These are phyloP conservation scores for Coranthus polyacanthus DNA, from an alignment of 2,797 vertebrate genomes.

Conservation along the genomic window DNA sequence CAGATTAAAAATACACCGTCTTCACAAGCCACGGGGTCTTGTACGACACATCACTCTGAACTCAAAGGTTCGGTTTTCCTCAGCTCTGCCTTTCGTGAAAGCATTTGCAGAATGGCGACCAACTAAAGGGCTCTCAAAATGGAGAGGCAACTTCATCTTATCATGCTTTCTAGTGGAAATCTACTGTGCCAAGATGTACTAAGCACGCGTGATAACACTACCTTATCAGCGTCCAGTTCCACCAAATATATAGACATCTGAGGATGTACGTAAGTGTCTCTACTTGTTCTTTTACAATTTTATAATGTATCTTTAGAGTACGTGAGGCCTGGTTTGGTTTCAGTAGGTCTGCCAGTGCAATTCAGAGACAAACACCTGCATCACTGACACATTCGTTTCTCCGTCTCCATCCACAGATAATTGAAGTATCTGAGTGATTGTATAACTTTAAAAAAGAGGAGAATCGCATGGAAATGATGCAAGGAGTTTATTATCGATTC, in stretches of 20 bases:
- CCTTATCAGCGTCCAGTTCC: constrained; percentile 25
- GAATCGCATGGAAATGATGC: constrained; percentile 7
- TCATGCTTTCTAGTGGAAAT: constrained; percentile 38
- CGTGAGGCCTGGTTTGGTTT: constrained; percentile 41
- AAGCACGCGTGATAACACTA: constrained; percentile 14
- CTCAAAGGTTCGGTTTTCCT: constrained; percentile 48
- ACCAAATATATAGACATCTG: constrained; percentile 33
- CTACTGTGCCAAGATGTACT: constrained; percentile 42
- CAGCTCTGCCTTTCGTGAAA: constrained; percentile 43
- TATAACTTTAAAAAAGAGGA: constrained; percentile 45
- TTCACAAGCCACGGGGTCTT: constrained; percentile 42
- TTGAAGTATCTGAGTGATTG: constrained; percentile 14
- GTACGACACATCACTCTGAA: constrained; percentile 40
- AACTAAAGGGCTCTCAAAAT: constrained; percentile 73
- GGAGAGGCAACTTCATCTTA: constrained; percentile 70
- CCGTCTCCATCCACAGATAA: constrained; percentile 31
- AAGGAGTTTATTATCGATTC: too few relatives aligned
- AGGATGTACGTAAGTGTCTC: constrained; percentile 27
- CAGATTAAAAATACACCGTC: constrained; percentile 60
- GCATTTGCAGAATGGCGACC: constrained; percentile 72
- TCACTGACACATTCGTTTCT: constrained; percentile 33
- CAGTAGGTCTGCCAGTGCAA: constrained; percentile 9
- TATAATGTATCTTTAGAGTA: neutral
- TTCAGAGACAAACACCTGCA: constrained; percentile 50
- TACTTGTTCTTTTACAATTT: constrained; percentile 17